Base-by-base conservation (phyloP, 2,888 invertebrate species). In the Microplitis manilae region DNA sequence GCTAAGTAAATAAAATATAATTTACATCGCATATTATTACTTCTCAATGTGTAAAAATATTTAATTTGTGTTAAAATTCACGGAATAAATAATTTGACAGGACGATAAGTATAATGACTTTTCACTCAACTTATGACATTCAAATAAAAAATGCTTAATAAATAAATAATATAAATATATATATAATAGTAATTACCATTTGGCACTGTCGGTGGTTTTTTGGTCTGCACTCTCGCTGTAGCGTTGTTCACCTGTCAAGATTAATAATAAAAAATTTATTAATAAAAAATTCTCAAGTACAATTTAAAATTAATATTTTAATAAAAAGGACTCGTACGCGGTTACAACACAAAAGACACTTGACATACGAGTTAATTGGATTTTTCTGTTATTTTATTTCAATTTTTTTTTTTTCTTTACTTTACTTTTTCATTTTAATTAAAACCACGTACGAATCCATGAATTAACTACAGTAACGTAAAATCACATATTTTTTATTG, bases 181-280 rank as follows among this genome's bases (percentile, higher is more conserved):
- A 30, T 30, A 30, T 4, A 30, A 30, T 30, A 15, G 7, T 61
- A 92, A 96, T 94, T 92, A 97, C 97, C 97, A 93, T 96, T 95
- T 86, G 97, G 96, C 90, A 97, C 94, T 86, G 96, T 93, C 85
- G 96, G 94, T 86, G 97, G 96, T 93, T 99, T 99, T 94, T 98
- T 98, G 90, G 98, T 98, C 94, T 99, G 98, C 91, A 99, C 98
- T 93, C 99, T 94, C 88, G 99, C 99, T 87, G 99, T 99, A 86
- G 99, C 99, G 93, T 99, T 99, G 94, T 99, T 99, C 91, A 99
- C 98, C 98, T 97, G 93, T 90, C 91, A 86, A 90, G 88, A 86
- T 85, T 73, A 82, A 84, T 79, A 79, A 73, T 74, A 78, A 75
- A 50, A 50, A 64, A 50, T n/a, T 77, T 73, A 77, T 77, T 71